Base-by-base conservation (phyloP, 2,113 vertebrate species). In the Embiotoca jacksoni region DNA sequence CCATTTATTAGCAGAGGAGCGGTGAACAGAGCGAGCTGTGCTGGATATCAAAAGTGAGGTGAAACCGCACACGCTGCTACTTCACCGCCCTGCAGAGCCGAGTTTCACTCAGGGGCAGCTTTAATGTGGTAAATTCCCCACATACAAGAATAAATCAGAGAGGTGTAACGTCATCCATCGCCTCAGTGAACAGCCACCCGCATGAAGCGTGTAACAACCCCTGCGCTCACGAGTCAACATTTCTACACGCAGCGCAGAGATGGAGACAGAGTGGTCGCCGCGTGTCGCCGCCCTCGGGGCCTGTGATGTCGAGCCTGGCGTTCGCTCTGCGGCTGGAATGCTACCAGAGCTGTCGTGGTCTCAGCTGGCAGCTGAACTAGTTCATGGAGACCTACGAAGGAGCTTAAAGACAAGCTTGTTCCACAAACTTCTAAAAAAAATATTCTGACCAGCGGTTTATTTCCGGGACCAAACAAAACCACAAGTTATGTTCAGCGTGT, bases 261-360 rank as follows among this genome's bases (percentile, higher is more conserved):
- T 53, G 41, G 47, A 64, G 30, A 49, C 3, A 23, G 59, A 44
- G 57, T 13, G 71, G 58, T 47, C 5, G 5, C 33, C 50, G 66
- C 33, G 64, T 9, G 9, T 31, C 0, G 35, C 57, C 50, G 49
- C n/a, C 59, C 64, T 23, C 6, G 0, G 61, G 50, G 46, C 54
- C 41, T 49, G 60, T 0, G 41, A 41, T 66, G 46, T 53, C 0
- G 5, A 60, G 66, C 36, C 46, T 36, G 36, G 41, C 3, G 2
- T 54, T 46, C 41, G 49, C 63, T 52, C 59, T 15, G 54, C 65
- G 30, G 63, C 81, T 80, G 66, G 85, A 82, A 88, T 85, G 78
- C 60, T 23, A 72, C 76, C 72, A 44, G 63, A 71, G 81, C 35
- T 54, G 58, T 67, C 81, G 77, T n/a, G 61, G 62, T 32, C 54